Evolutionary conservation across 2,113 vertebrate species (phyloP), one percentile per base, ranked within the genome.

Genomic region (Platysteira castanea): DNA sequence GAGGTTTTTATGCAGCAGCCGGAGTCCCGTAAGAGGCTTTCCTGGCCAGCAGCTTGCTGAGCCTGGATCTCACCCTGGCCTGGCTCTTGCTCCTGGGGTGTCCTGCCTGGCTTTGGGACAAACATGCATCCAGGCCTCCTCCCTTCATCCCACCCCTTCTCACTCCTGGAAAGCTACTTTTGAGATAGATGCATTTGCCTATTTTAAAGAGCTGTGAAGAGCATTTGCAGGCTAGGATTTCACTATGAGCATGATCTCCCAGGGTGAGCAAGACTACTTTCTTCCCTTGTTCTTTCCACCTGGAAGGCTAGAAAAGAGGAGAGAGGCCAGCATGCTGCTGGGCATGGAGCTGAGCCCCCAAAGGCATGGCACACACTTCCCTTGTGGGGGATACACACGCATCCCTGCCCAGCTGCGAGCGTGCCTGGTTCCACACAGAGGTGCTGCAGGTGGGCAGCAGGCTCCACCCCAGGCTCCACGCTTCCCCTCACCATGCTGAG

Each of bases 401-500:
- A 4, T 27, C 11, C 16, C 61, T 21, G 20, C 53, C 57, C 3
- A 2, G 35, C 35, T 74, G 52, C 1, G 2, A 41, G 26, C 7
- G 12, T 42, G 20, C 47, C n/a, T 60, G 59, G 46, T 7, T 64
- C 24, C 18, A 15, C 15, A 46, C 49, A 50, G 50, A 42, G 50
- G 10, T 44, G 35, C 30, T 60, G 44, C n/a, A 60, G 37, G 27
- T 60, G 21, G 37, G 54, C 31, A 80, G 18, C 35, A 89, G 11
- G 11, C 15, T 31, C 15, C 15, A 16, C 8, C 15, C 23, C 65
- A 16, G 30, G 27, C 20, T 49, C 23, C 11, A 3, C 1, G 1
- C n/a, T n/a, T 9, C 8, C 8, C 20, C 15, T 41, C 10, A 2
- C 13, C 35, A 33, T 26, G 17, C 27, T 0, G 2, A 37, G 49